Conservation (phyloP, 2,888 invertebrate genomes). For the Lasioglossum marginatum region DNA sequence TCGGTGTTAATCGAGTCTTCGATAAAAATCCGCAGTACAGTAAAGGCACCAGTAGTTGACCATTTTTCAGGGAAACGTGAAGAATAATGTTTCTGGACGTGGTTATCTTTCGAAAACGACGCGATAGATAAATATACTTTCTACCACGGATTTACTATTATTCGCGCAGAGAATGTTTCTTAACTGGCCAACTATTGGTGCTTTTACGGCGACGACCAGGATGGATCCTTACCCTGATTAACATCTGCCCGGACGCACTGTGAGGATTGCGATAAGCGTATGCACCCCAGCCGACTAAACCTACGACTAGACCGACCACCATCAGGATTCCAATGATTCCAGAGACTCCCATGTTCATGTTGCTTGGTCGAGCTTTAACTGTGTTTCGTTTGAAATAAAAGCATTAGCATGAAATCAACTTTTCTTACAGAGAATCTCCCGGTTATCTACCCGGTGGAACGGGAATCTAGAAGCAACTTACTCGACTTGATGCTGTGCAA, state of each 20-base stretch:
- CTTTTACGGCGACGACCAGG: neutral
- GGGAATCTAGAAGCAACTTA: neutral
- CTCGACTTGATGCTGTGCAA: conserved; percentile 30
- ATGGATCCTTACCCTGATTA: conserved; percentile 93
- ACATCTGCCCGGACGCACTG: conserved; percentile 96
- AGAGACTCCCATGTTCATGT: conserved; percentile 86
- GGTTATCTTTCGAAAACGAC: too few species aligned
- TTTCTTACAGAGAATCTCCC: neutral
- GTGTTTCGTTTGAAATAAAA: conserved; percentile 7
- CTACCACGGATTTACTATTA: too few species aligned
- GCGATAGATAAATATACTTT: too few species aligned
- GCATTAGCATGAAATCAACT: neutral
- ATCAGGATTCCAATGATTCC: conserved; percentile 89
- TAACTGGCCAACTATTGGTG: too few species aligned
- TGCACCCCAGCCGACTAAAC: conserved; percentile 91
- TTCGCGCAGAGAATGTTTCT: too few species aligned
- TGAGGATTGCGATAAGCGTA: conserved; percentile 99
- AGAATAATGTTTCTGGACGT: too few species aligned
- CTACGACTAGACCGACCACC: conserved; percentile 88
- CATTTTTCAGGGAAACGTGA: too few species aligned
- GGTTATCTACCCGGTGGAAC: neutral
- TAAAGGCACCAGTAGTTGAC: too few species aligned
- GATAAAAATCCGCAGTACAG: neutral
- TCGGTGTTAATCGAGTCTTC: neutral
- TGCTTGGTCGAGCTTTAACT: conserved; percentile 75